Evolutionary conservation across 2,113 vertebrate species (phyloP).

Genomic region (Phyllostomus hastatus): DNA sequence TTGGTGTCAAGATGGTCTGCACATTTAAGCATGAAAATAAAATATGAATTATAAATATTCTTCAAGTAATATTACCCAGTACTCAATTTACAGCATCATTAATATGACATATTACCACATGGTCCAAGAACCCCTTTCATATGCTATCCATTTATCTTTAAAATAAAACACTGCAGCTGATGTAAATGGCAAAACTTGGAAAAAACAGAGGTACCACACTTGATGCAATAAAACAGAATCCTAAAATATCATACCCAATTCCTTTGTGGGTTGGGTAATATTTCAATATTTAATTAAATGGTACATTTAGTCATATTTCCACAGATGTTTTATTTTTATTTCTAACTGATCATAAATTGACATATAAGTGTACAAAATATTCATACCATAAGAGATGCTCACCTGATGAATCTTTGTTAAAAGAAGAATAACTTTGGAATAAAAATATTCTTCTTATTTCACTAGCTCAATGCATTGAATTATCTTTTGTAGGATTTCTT

Average conservation of each 20-base stretch:
- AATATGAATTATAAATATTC: not conserved
- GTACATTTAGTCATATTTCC: not conserved
- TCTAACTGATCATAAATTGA: not conserved
- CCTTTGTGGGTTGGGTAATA: not conserved
- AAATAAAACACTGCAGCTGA: not conserved
- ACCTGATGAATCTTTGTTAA: not conserved
- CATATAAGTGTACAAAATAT: not conserved
- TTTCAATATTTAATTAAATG: not conserved
- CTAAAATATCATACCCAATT: not conserved
- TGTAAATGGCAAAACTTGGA: not conserved
- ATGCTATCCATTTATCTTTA: not conserved
- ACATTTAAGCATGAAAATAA: slow-evolving; percentile 9
- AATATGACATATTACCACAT: not conserved
- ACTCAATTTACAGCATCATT: not conserved
- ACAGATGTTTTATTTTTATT: not conserved
- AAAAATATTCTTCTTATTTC: not conserved
- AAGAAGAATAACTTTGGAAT: not conserved
- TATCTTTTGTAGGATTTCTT: not conserved
- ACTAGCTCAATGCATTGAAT: not conserved
- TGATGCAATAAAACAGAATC: not conserved
- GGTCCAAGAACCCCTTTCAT: not conserved
- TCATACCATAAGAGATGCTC: not conserved
- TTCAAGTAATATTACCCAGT: not conserved
- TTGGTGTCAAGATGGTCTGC: not conserved
- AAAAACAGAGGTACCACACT: not conserved